A percentile compares a stretch with the other conserved stretches of the same genome.
These are phyloP conservation scores for Macaria notata DNA, from an alignment of 2,888 invertebrate genomes.

Conservation along the genomic window DNA sequence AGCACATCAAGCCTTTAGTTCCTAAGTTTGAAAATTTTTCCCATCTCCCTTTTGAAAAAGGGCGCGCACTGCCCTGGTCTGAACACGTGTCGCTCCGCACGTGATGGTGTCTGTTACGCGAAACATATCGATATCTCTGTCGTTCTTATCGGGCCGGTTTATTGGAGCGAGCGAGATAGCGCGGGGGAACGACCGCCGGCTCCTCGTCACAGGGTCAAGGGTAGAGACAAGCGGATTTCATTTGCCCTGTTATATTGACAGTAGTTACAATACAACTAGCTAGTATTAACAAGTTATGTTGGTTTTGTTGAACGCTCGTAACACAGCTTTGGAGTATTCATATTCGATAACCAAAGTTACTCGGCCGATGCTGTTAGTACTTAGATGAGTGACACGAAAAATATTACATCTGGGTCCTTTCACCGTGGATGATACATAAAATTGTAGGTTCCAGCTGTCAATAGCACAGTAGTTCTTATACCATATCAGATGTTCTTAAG, in stretches of 20 bases:
- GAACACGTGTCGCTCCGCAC: conserved; percentile 4
- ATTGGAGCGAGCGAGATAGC: conserved; percentile 42
- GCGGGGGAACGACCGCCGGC: conserved; percentile 50
- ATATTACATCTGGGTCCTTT: no score
- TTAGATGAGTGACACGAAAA: no score
- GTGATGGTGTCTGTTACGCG: background rate
- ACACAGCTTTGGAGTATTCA: no score
- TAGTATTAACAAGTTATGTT: no score
- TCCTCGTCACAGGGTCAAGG: conserved; percentile 49
- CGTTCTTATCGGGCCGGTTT: conserved; percentile 32
- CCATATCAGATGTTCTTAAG: no score
- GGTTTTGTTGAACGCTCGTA: background rate
- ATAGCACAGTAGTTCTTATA: no score
- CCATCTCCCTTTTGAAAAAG: background rate
- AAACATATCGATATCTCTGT: conserved; percentile 33
- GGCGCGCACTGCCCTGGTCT: background rate
- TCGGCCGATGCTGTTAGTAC: no score
- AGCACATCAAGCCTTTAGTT: no score
- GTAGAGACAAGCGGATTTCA: conserved; percentile 30
- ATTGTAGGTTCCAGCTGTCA: no score
- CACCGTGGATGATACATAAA: no score
- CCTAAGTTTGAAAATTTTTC: no score
- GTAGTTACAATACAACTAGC: background rate
- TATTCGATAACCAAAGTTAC: no score
- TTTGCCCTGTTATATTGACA: conserved; percentile 7